phyloP scores from a whole-genome alignment of 1,140 invertebrate species.

The Apis laboriosa region DNA sequence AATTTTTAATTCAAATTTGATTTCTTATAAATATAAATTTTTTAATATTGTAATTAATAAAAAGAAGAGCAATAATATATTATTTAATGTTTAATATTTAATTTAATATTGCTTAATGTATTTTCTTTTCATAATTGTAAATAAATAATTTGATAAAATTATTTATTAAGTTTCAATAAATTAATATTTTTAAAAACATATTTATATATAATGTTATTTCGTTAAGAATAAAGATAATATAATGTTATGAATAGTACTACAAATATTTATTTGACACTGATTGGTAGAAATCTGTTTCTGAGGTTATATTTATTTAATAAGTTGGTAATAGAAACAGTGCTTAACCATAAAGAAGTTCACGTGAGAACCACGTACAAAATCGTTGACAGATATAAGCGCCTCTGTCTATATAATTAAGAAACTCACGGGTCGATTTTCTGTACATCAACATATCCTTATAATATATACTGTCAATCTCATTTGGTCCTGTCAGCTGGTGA shows the following conservation, averaged over 20 bases:
- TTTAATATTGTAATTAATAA: neutral
- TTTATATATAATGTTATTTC: neutral
- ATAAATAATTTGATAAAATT: neutral
- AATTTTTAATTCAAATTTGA: neutral
- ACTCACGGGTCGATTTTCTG: constrained; percentile 63
- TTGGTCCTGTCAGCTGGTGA: constrained; percentile 66
- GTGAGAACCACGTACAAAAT: constrained; percentile 27
- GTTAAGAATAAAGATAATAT: neutral
- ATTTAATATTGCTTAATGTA: constrained; percentile 10
- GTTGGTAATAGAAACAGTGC: neutral
- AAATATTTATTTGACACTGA: neutral
- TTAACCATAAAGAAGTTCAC: constrained; percentile 15
- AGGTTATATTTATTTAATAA: neutral
- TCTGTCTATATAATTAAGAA: constrained; percentile 25
- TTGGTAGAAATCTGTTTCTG: neutral
- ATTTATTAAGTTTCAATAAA: neutral
- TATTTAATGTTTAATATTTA: constrained; percentile 3
- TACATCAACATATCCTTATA: constrained; percentile 56
- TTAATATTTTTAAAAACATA: neutral
- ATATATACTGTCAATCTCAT: constrained; percentile 51
- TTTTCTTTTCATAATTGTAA: neutral
- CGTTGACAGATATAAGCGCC: constrained; percentile 40
- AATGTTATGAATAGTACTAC: neutral
- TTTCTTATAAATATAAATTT: neutral
- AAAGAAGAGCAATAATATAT: no score